These are phyloP conservation scores for Scaptomyza polygonia DNA, from an alignment of 2,888 invertebrate species.

Conservation along the genomic window DNA sequence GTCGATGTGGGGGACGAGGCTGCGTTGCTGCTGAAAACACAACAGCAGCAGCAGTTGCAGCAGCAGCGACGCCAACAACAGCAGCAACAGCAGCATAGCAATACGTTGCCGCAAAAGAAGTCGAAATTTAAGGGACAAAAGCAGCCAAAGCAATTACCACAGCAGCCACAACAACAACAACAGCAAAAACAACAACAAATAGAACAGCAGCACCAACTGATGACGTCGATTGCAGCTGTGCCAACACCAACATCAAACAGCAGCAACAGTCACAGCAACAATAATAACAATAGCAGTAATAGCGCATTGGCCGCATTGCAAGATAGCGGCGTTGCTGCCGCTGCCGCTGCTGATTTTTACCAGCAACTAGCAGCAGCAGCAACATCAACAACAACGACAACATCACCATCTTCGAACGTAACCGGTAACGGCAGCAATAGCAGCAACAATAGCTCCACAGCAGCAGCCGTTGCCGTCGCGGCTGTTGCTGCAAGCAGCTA, in stretches of 20 bases:
- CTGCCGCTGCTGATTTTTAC: slow-evolving; percentile 68
- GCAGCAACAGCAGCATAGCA: slow-evolving; percentile 53
- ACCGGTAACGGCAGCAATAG: slow-evolving; percentile 20
- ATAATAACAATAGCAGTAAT: slow-evolving; percentile 52
- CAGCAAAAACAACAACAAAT: slow-evolving; percentile 39
- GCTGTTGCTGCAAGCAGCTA: slow-evolving; percentile 79
- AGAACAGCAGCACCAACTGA: slow-evolving; percentile 51
- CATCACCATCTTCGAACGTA: not conserved
- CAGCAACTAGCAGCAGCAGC: slow-evolving; percentile 73
- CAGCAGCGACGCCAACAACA: slow-evolving; percentile 51
- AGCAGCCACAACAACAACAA: slow-evolving; percentile 43
- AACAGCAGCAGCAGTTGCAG: slow-evolving; percentile 50
- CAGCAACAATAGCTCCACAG: slow-evolving; percentile 38
- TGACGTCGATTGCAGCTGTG: slow-evolving; percentile 71
- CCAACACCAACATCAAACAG: slow-evolving; percentile 46
- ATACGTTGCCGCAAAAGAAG: slow-evolving; percentile 81
- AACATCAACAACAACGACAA: slow-evolving; percentile 33
- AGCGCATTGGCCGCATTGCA: slow-evolving; percentile 66
- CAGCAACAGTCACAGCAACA: slow-evolving; percentile 32
- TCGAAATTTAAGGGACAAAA: slow-evolving; percentile 81
- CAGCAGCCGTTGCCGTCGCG: slow-evolving; percentile 73
- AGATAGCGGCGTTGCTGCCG: slow-evolving; percentile 74
- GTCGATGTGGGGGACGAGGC: slow-evolving; percentile 81
- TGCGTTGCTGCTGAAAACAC: slow-evolving; percentile 62
- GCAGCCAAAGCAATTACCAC: slow-evolving; percentile 81